These are phyloP conservation scores for Sanderia malayensis DNA, from an alignment of 30 jellyfish, hydroid and myxozoan genomes.

Conservation along the genomic window DNA sequence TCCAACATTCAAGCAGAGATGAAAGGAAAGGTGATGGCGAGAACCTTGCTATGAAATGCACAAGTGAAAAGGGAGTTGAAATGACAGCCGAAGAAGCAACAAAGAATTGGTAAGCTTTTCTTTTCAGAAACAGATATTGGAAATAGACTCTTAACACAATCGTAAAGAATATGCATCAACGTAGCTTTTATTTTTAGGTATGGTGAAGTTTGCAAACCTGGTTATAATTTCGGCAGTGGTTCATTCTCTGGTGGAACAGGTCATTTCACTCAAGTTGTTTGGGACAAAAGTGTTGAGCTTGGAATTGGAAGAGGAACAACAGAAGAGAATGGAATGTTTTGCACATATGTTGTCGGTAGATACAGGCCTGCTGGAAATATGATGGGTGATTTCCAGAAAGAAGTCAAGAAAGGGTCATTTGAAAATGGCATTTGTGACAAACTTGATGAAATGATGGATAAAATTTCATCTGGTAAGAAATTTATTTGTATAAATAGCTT, in stretches of 20 bases:
- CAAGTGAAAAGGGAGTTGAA: slow-evolving; percentile 7
- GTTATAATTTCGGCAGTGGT: slow-evolving; percentile 56
- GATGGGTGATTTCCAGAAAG: slow-evolving; percentile 40
- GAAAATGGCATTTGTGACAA: slow-evolving; percentile 9
- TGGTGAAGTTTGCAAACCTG: slow-evolving; percentile 78
- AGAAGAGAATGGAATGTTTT: slow-evolving; percentile 41
- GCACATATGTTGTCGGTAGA: slow-evolving; percentile 81
- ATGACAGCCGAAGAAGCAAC: slow-evolving; percentile 54
- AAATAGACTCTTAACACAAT: too few relatives aligned
- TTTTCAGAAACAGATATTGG: too few relatives aligned
- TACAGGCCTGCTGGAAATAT: slow-evolving; percentile 73
- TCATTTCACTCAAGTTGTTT: slow-evolving; percentile 82
- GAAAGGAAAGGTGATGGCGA: slow-evolving; percentile 41
- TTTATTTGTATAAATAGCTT: too few relatives aligned
- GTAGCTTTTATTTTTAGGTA: slow-evolving; percentile 49
- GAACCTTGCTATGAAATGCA: slow-evolving; percentile 37
- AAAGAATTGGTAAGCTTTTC: slow-evolving; percentile 22
- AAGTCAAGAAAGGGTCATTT: slow-evolving; percentile 59
- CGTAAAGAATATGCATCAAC: too few relatives aligned
- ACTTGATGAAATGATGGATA: slow-evolving; percentile 34
- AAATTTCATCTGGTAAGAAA: slow-evolving; percentile 27
- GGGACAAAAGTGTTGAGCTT: slow-evolving; percentile 57
- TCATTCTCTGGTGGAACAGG: slow-evolving; percentile 60
- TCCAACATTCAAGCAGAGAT: slow-evolving; percentile 12
- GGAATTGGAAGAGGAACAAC: slow-evolving; percentile 65